phyloP scores from a whole-genome alignment of 2,113 vertebrate species.

The Menidia beryllina region DNA sequence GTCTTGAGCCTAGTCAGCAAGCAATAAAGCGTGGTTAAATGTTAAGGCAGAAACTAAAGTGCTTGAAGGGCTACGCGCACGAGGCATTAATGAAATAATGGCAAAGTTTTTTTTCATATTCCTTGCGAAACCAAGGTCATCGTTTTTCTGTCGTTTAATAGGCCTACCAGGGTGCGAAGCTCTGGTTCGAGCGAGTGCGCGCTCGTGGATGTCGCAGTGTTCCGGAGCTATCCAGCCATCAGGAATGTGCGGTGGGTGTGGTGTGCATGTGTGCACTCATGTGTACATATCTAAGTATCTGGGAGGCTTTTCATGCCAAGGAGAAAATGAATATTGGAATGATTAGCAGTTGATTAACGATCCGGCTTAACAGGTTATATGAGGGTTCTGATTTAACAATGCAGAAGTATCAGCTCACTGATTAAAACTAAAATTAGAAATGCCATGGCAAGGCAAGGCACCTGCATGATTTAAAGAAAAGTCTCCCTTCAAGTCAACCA shows the following conservation, averaged over 20 bases:
- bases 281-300: conserved; percentile 47
- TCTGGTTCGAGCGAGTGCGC: conserved; percentile 52
- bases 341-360: conserved; percentile 74
- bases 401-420: conserved; percentile 66
- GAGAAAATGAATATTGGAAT: conserved; percentile 61
- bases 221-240: neutral
- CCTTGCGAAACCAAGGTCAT: conserved; percentile 83
- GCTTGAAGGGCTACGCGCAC: conserved; percentile 79
- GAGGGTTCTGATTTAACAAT: conserved; percentile 68
- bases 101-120: conserved; percentile 82
- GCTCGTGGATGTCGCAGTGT: conserved; percentile 17
- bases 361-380: conserved; percentile 65
- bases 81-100: conserved; percentile 82
- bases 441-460: conserved; percentile 35
- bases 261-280: neutral
- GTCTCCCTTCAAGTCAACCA: conserved; percentile 5
- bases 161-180: conserved; percentile 73
- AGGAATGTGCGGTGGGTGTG: conserved; percentile 4
- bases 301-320: conserved; percentile 50
- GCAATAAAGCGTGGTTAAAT: conserved; percentile 83
- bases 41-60: conserved; percentile 77
- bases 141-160: conserved; percentile 80
- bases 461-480: conserved; percentile 56
- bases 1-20: conserved; percentile 75
- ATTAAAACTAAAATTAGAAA: conserved; percentile 74